Conservation (phyloP, 2,797 vertebrate species). For the Pitangus sulphuratus region DNA sequence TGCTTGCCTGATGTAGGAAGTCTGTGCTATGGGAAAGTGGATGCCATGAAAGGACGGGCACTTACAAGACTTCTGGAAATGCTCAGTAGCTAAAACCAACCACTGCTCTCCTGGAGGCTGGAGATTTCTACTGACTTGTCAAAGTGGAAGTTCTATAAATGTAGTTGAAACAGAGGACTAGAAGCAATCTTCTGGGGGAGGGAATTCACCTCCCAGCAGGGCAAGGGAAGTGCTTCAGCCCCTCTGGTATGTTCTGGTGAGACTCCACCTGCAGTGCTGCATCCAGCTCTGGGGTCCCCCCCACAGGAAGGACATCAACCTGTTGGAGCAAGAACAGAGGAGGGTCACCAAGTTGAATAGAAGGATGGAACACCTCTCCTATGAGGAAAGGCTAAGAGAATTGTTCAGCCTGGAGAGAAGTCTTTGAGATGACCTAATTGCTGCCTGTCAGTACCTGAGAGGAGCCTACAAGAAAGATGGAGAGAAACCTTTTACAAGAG, state of each 20-base stretch:
- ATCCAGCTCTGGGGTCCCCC: background rate
- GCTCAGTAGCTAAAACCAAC: background rate
- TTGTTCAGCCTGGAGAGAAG: background rate
- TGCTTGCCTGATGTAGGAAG: background rate
- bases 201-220: background rate
- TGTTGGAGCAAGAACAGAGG: background rate
- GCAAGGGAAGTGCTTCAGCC: background rate
- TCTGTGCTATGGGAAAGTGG: background rate
- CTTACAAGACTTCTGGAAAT: background rate
- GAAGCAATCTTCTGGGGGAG: background rate
- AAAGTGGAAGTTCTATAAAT: background rate
- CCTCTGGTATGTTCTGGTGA: background rate
- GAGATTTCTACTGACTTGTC: background rate
- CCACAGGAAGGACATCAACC: background rate
- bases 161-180: background rate
- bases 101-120: background rate
- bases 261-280: background rate
- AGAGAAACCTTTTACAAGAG: too few species aligned
- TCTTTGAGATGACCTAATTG: background rate
- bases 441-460: too few species aligned
- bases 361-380: too few species aligned
- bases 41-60: background rate
- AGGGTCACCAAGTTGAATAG: too few species aligned
- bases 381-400: background rate
- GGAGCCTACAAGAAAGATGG: too few species aligned